Evolutionary conservation across 2,888 invertebrate genomes (phyloP).

Genomic region (Lithophane socia): DNA sequence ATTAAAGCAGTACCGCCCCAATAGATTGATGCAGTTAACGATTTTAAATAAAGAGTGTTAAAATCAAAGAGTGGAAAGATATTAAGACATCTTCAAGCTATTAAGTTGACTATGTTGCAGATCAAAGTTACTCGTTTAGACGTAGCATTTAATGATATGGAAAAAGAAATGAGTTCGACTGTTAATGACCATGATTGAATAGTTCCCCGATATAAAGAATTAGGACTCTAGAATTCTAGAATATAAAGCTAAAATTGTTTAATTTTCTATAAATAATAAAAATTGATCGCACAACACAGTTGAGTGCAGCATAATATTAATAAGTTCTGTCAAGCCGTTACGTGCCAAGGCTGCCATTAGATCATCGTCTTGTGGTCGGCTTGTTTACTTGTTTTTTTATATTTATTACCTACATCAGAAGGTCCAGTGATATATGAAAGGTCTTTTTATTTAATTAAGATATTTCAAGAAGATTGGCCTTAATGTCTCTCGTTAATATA

Average conservation of each 20-base stretch:
- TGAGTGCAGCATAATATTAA: conserved; percentile 54
- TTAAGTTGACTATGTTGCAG: neutral
- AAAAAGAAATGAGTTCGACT: neutral
- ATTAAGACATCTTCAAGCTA: neutral
- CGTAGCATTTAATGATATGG: neutral
- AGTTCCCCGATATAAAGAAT: neutral
- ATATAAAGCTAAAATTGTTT: neutral
- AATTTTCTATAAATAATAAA: conserved; percentile 9
- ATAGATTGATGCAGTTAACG: neutral
- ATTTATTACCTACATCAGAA: conserved; percentile 60
- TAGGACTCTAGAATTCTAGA: neutral
- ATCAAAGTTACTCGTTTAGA: no score
- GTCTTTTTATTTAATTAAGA: conserved; percentile 49
- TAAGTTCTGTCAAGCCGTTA: conserved; percentile 59
- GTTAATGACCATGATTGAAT: neutral
- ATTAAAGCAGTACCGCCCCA: neutral
- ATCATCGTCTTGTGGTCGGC: conserved; percentile 75
- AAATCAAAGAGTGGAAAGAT: neutral
- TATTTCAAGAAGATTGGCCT: conserved; percentile 14
- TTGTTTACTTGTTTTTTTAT: conserved; percentile 66
- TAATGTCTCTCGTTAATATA: conserved; percentile 23
- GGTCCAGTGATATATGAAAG: conserved; percentile 58
- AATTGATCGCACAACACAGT: conserved; percentile 41
- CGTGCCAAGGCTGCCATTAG: conserved; percentile 74
- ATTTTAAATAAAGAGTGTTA: neutral